These are phyloP conservation scores for Campoplex nolae DNA, from an alignment of 2,888 invertebrate genomes.

Conservation along the genomic window DNA sequence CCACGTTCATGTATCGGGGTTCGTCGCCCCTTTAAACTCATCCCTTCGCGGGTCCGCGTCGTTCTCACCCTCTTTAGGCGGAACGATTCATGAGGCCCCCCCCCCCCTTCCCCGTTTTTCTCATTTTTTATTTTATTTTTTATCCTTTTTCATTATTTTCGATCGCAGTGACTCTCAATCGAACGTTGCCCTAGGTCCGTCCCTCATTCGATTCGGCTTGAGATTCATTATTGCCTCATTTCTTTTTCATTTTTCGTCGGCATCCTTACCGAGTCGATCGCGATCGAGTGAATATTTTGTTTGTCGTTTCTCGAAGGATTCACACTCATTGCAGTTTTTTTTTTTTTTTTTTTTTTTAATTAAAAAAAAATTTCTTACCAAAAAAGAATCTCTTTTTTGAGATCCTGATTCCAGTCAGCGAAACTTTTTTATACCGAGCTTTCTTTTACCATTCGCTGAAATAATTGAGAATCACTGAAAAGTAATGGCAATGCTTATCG, in stretches of 20 bases:
- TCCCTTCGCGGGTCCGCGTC: constrained; percentile 63
- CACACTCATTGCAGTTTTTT: background rate
- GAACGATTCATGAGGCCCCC: background rate
- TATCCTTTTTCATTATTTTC: background rate
- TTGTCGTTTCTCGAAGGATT: background rate
- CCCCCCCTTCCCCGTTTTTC: background rate
- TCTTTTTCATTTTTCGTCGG: background rate
- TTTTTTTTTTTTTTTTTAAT: background rate
- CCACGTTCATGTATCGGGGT: constrained; percentile 70
- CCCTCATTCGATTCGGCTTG: background rate
- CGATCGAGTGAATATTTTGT: background rate
- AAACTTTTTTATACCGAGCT: background rate
- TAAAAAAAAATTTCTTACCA: background rate
- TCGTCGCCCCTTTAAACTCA: constrained; percentile 81
- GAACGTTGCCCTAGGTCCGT: constrained; percentile 63
- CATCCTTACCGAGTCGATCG: background rate
- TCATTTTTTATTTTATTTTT: constrained; percentile 23
- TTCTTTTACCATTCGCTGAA: background rate
- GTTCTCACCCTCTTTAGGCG: constrained; percentile 46
- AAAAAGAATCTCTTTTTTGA: background rate
- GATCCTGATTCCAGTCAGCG: background rate
- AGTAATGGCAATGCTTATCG: constrained; percentile 51
- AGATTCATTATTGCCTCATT: background rate
- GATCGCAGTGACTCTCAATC: constrained; percentile 66
- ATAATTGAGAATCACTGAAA: constrained; percentile 67